phyloP scores from a whole-genome alignment of 2,888 invertebrate species.

The Uloborus plumipes region DNA sequence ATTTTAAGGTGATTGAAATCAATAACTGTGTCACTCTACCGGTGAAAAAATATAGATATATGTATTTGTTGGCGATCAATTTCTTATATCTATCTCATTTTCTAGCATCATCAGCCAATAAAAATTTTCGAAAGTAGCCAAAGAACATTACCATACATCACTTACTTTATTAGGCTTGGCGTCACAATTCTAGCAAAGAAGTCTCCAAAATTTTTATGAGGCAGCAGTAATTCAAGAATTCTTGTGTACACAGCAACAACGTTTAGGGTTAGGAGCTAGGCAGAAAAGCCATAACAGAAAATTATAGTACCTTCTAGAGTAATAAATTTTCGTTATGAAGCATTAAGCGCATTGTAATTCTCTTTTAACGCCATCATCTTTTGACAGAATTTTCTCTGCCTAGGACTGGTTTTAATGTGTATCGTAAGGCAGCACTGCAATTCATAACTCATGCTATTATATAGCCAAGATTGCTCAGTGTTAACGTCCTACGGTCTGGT shows the following conservation, averaged over 20 bases:
- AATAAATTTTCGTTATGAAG: constrained; percentile 62
- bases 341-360: constrained; percentile 58
- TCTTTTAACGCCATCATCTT: constrained; percentile 58
- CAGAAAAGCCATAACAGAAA: constrained; percentile 56
- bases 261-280: constrained; percentile 56
- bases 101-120: constrained; percentile 37
- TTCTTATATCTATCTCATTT: no score
- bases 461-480: no score
- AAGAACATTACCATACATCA: constrained; percentile 54
- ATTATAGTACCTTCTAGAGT: constrained; percentile 53
- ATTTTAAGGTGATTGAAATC: no score
- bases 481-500: no score
- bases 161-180: constrained; percentile 53
- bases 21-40: no score
- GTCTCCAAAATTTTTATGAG: constrained; percentile 49
- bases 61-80: no score
- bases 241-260: constrained; percentile 58
- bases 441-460: constrained; percentile 23
- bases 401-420: constrained; percentile 47
- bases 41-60: no score
- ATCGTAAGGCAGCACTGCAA: constrained; percentile 39
- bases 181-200: constrained; percentile 38
- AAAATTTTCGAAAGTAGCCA: constrained; percentile 32
- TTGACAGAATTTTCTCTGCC: constrained; percentile 58
- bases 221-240: constrained; percentile 42